These are phyloP conservation scores for Agrochola lota DNA, from an alignment of 2,888 invertebrate genomes.

Conservation along the genomic window DNA sequence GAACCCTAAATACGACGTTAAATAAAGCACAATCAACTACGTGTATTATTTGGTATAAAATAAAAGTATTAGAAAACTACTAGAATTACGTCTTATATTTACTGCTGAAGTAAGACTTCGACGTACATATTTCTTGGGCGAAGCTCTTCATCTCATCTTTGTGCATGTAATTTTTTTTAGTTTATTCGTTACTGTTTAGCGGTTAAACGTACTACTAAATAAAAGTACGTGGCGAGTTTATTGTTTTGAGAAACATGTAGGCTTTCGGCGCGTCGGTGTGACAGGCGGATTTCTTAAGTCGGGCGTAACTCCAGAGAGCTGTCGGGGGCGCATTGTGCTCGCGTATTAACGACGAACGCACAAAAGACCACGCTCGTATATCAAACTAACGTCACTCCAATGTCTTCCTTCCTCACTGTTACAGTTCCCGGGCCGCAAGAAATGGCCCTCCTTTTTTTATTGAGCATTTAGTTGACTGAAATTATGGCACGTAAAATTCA, in stretches of 20 bases:
- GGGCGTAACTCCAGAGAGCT: slow-evolving; percentile 83
- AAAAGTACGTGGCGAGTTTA: background rate
- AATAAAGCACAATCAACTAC: background rate
- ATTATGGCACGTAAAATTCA: slow-evolving; percentile 85
- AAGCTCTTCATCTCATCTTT: too few species aligned
- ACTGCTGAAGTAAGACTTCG: background rate
- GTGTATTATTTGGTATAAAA: background rate
- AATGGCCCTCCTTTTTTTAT: slow-evolving; percentile 86
- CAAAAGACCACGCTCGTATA: slow-evolving; percentile 89
- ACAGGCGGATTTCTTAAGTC: slow-evolving; percentile 80
- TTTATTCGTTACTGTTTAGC: background rate
- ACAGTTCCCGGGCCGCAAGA: slow-evolving; percentile 83
- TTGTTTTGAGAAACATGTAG: slow-evolving; percentile 52
- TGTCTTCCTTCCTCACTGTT: slow-evolving; percentile 89
- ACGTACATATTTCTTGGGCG: background rate
- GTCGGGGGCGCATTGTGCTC: slow-evolving; percentile 85
- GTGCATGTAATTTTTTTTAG: background rate
- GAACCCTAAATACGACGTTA: too few species aligned
- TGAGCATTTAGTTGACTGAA: slow-evolving; percentile 85
- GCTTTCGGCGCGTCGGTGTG: slow-evolving; percentile 72
- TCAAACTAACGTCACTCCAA: slow-evolving; percentile 90
- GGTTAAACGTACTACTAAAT: background rate
- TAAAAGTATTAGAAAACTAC: background rate
- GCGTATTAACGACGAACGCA: slow-evolving; percentile 87
- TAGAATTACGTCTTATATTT: background rate